These are phyloP conservation scores for Rhinogobius similis DNA, from an alignment of 2,113 vertebrate species.

Conservation along the genomic window DNA sequence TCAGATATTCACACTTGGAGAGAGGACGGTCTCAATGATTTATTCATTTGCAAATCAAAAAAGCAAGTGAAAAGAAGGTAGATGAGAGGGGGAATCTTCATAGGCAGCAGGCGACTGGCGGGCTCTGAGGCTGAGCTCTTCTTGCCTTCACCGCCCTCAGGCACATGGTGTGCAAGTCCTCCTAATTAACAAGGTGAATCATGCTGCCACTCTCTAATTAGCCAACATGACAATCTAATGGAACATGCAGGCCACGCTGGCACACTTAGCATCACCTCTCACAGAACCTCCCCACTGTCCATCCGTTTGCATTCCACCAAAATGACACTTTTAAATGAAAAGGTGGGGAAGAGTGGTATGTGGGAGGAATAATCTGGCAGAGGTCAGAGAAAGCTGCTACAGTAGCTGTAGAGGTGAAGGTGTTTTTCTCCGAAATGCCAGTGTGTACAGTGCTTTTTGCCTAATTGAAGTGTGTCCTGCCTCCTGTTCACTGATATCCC, in stretches of 20 bases:
- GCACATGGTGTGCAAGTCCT: constrained; percentile 93
- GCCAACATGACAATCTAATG: constrained; percentile 97
- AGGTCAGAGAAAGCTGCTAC: constrained; percentile 61
- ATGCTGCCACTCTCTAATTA: constrained; percentile 98
- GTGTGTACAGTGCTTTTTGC: constrained; percentile 52
- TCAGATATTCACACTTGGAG: constrained; percentile 91
- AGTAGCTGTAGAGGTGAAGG: constrained; percentile 29
- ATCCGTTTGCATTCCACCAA: constrained; percentile 48
- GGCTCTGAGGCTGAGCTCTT: constrained; percentile 91
- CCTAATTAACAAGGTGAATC: constrained; percentile 99
- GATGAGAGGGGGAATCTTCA: constrained; percentile 98
- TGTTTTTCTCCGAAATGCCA: constrained; percentile 18
- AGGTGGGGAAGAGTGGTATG: constrained; percentile 30
- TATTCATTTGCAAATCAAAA: constrained; percentile 96
- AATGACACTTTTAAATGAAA: constrained; percentile 53
- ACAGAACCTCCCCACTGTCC: constrained; percentile 66
- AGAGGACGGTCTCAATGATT: constrained; percentile 94
- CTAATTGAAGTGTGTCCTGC: constrained; percentile 77
- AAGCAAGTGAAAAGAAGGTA: constrained; percentile 83
- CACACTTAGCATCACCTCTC: constrained; percentile 77
- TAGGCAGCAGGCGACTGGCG: constrained; percentile 88
- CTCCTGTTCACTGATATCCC: constrained; percentile 59
- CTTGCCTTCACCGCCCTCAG: constrained; percentile 81
- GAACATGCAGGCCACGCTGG: constrained; percentile 87
- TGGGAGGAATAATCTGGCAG: constrained; percentile 50